These are phyloP conservation scores for Orbicella faveolata DNA, from an alignment of 64 coral and sea anemone species.

Conservation along the genomic window DNA sequence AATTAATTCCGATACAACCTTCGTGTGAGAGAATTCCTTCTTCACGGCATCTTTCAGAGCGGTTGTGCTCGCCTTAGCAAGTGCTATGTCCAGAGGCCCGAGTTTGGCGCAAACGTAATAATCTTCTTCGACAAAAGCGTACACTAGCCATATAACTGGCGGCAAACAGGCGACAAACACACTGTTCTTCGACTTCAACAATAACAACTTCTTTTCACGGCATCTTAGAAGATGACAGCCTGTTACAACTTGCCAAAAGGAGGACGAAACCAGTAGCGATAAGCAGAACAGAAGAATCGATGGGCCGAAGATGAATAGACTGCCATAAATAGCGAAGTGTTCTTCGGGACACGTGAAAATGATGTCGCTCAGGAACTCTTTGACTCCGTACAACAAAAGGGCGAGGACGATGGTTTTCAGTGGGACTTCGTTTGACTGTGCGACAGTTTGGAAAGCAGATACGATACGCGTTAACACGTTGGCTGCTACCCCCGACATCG, in stretches of 20 bases:
- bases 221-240: slow-evolving; percentile 51
- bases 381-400: slow-evolving; percentile 54
- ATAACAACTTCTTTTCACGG: slow-evolving; percentile 39
- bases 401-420: slow-evolving; percentile 43
- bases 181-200: slow-evolving; percentile 53
- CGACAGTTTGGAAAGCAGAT: background rate
- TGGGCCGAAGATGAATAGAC: slow-evolving; percentile 64
- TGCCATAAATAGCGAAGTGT: slow-evolving; percentile 48
- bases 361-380: slow-evolving; percentile 69
- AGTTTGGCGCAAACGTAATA: slow-evolving; percentile 78
- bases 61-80: slow-evolving; percentile 34
- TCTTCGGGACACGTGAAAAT: slow-evolving; percentile 58
- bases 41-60: slow-evolving; percentile 27
- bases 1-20: slow-evolving; percentile 65
- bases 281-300: slow-evolving; percentile 59
- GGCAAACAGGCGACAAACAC: slow-evolving; percentile 68
- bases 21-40: slow-evolving; percentile 53
- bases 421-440: slow-evolving; percentile 32
- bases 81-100: slow-evolving; percentile 41
- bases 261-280: slow-evolving; percentile 42
- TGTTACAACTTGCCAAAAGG: slow-evolving; percentile 64
- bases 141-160: slow-evolving; percentile 74
- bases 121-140: slow-evolving; percentile 68
- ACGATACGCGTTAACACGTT: background rate
- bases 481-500: background rate